phyloP scores from a whole-genome alignment of 1,140 invertebrate genomes.

The Panulirus ornatus region DNA sequence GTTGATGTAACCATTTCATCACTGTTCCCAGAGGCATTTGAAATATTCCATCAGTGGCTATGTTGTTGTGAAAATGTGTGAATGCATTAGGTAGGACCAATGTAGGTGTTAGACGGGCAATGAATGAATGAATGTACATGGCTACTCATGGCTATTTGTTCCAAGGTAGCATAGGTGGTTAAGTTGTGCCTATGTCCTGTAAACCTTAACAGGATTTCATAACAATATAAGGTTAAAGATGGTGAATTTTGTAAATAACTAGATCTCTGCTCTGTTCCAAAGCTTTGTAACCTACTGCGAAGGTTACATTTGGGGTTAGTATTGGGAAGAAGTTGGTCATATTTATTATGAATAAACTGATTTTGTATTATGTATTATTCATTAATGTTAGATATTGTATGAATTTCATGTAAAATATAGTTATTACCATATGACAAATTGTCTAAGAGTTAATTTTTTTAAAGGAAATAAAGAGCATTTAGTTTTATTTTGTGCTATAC shows the following conservation, averaged over 20 bases:
- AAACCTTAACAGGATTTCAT: not conserved
- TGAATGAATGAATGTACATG: not conserved
- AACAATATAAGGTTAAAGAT: not conserved
- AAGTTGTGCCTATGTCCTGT: not conserved
- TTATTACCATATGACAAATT: not conserved
- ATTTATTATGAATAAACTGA: slow-evolving; percentile 12
- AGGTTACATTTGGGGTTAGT: slow-evolving; percentile 6
- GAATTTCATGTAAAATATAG: slow-evolving; percentile 3
- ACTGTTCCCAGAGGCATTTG: not conserved
- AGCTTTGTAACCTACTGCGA: not conserved
- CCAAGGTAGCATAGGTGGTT: not conserved
- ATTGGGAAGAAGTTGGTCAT: slow-evolving; percentile 8
- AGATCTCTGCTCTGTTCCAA: slow-evolving; percentile 4
- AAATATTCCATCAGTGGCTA: not conserved
- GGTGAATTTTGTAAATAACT: not conserved
- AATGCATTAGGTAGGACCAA: not conserved
- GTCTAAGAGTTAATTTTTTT: not conserved
- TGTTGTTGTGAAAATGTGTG: not conserved
- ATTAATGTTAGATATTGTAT: not conserved
- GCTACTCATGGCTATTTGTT: too few species aligned
- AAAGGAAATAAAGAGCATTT: not conserved
- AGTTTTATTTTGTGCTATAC: slow-evolving; percentile 15
- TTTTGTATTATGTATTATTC: not conserved
- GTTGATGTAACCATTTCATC: not conserved
- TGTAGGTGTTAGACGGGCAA: not conserved